Conservation (phyloP, 1,140 invertebrate species). For the Pectinophora gossypiella region DNA sequence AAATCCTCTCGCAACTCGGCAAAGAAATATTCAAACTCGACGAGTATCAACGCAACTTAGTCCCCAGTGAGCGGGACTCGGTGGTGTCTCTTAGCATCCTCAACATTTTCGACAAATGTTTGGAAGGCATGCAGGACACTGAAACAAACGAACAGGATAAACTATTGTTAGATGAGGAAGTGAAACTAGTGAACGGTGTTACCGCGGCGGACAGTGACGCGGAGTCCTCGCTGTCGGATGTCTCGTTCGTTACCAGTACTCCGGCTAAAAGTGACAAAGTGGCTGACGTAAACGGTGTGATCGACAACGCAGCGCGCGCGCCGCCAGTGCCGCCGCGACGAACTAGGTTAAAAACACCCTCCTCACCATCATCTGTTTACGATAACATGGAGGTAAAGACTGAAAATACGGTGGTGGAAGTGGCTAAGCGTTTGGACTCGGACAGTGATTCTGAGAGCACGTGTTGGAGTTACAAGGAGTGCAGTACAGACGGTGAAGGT, state of each 20-base stretch:
- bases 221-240: slow-evolving; percentile 40
- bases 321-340: slow-evolving; percentile 53
- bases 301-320: slow-evolving; percentile 35
- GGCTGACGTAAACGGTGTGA: slow-evolving; percentile 37
- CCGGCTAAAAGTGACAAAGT: slow-evolving; percentile 39
- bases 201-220: slow-evolving; percentile 33
- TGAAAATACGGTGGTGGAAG: slow-evolving; percentile 11
- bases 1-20: slow-evolving; percentile 65
- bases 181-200: slow-evolving; percentile 29
- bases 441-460: slow-evolving; percentile 60
- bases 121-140: slow-evolving; percentile 39
- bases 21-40: slow-evolving; percentile 70
- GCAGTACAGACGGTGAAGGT: slow-evolving; percentile 33
- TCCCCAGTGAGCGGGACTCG: slow-evolving; percentile 34
- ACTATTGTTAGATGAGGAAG: slow-evolving; percentile 11
- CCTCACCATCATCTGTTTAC: slow-evolving; percentile 30
- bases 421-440: slow-evolving; percentile 19
- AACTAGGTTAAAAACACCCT: slow-evolving; percentile 35
- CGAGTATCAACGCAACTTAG: slow-evolving; percentile 59
- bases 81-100: slow-evolving; percentile 59
- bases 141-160: slow-evolving; percentile 22
- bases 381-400: slow-evolving; percentile 35
- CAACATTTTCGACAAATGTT: slow-evolving; percentile 68
- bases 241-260: slow-evolving; percentile 49
- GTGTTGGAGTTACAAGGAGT: slow-evolving; percentile 66